A percentile compares a stretch with the other conserved stretches of the same genome.
These are phyloP conservation scores for Nebria salina DNA, from an alignment of 2,888 invertebrate genomes.

Conservation along the genomic window DNA sequence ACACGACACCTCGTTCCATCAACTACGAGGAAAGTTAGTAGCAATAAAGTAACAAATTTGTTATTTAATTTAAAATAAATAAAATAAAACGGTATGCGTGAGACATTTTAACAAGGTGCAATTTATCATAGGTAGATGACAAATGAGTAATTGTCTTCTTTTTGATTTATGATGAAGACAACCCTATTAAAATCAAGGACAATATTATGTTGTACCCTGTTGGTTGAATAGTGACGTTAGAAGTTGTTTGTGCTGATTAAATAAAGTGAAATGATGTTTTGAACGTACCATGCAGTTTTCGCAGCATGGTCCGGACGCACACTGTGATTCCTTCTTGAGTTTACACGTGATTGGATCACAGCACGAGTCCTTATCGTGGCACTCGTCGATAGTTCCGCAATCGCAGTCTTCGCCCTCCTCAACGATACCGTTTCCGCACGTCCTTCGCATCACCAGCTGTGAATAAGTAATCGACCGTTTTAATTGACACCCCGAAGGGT, in stretches of 20 bases:
- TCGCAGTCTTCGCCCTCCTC: slow-evolving; percentile 98
- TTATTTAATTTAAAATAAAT: too few relatives aligned
- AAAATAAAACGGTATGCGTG: too few relatives aligned
- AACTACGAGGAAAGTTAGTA: slow-evolving; percentile 65
- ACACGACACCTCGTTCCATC: slow-evolving; percentile 78
- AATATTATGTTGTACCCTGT: background rate
- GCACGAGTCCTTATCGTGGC: slow-evolving; percentile 88
- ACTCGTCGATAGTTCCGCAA: slow-evolving; percentile 92
- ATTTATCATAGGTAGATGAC: background rate
- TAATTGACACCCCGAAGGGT: slow-evolving; percentile 12
- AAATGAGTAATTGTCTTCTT: background rate
- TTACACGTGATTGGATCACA: slow-evolving; percentile 98
- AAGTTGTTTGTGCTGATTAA: background rate
- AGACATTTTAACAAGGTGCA: too few relatives aligned
- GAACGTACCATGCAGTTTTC: slow-evolving; percentile 83
- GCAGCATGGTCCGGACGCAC: slow-evolving; percentile 93
- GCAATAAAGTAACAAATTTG: background rate
- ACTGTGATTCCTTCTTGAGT: slow-evolving; percentile 92
- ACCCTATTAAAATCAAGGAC: background rate
- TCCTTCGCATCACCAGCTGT: slow-evolving; percentile 74
- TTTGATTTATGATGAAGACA: background rate
- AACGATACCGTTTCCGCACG: slow-evolving; percentile 93
- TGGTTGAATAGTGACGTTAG: background rate
- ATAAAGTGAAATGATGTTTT: slow-evolving; percentile 19
- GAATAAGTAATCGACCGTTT: slow-evolving; percentile 38